Evolutionary conservation across 2,888 invertebrate species (phyloP).

Genomic region (Hyalella azteca): DNA sequence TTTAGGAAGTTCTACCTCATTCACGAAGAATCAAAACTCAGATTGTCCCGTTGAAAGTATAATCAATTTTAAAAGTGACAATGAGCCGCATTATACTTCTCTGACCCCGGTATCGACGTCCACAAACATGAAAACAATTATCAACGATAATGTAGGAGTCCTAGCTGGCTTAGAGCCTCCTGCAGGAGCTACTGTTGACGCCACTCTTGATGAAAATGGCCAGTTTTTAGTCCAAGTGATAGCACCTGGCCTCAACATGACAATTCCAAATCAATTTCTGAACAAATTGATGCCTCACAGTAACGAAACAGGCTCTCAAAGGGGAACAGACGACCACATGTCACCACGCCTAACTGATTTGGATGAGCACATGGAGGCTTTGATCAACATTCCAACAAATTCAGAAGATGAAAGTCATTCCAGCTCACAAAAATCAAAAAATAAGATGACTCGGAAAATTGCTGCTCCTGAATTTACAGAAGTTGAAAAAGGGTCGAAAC

Average conservation of each 20-base stretch:
- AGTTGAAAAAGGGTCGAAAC: too few species aligned
- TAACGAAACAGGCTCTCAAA: not conserved
- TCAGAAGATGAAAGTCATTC: too few species aligned
- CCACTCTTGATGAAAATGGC: conserved; percentile 50
- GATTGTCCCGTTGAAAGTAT: not conserved
- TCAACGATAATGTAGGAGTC: not conserved
- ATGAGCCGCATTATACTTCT: conserved; percentile 22
- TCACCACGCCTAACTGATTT: not conserved
- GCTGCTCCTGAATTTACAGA: too few species aligned
- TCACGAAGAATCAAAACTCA: not conserved
- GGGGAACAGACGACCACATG: not conserved
- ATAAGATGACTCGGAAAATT: too few species aligned
- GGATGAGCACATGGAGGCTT: not conserved
- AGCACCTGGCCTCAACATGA: conserved; percentile 48
- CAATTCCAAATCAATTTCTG: conserved; percentile 45
- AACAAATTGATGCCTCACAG: not conserved
- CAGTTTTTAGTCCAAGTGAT: conserved; percentile 52
- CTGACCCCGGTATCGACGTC: conserved; percentile 16
- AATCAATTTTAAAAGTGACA: too few species aligned
- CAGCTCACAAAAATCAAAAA: too few species aligned
- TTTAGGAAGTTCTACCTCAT: not conserved
- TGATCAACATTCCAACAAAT: not conserved
- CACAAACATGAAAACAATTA: not conserved
- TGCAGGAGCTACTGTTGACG: conserved; percentile 43
- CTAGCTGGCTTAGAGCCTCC: conserved; percentile 15